phyloP scores from a whole-genome alignment of 2,797 vertebrate species.

The Poeciliopsis gracilis region DNA sequence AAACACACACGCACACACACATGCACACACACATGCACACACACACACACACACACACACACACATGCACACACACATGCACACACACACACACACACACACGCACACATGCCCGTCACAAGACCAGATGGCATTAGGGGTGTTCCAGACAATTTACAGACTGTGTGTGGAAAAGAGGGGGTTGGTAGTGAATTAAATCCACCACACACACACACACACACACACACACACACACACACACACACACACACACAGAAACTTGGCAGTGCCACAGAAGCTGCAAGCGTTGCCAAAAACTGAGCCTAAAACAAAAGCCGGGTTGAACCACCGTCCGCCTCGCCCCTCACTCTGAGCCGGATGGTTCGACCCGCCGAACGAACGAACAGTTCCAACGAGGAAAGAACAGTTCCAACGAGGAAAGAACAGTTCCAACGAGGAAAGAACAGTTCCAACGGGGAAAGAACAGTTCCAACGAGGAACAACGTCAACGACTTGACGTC shows the following conservation, averaged over 20 bases:
- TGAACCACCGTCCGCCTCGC: conserved; percentile 62
- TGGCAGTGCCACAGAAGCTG: conserved; percentile 69
- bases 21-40: conserved; percentile 23
- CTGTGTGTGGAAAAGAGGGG: conserved; percentile 26
- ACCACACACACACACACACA: background rate
- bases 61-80: conserved; percentile 15
- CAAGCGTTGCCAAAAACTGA: conserved; percentile 66
- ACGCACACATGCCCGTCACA: conserved; percentile 49
- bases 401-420: background rate
- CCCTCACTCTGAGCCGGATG: conserved; percentile 60
- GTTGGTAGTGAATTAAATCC: conserved; percentile 53
- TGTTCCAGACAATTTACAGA: conserved; percentile 80
- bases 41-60: too few species aligned
- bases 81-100: conserved; percentile 15
- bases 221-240: conserved; percentile 34
- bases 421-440: background rate
- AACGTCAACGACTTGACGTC: too few species aligned
- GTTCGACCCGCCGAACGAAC: conserved; percentile 56
- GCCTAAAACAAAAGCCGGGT: conserved; percentile 74
- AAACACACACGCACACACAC: conserved; percentile 10
- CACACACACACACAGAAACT: conserved; percentile 27
- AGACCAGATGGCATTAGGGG: conserved; percentile 78
- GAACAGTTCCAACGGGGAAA: too few species aligned
- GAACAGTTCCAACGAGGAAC: background rate
- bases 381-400: background rate